A percentile compares a stretch with the other conserved stretches of the same genome.
Evolutionary conservation across 2,888 invertebrate species (phyloP).

Genomic region (Sinohyriopsis cumingii): DNA sequence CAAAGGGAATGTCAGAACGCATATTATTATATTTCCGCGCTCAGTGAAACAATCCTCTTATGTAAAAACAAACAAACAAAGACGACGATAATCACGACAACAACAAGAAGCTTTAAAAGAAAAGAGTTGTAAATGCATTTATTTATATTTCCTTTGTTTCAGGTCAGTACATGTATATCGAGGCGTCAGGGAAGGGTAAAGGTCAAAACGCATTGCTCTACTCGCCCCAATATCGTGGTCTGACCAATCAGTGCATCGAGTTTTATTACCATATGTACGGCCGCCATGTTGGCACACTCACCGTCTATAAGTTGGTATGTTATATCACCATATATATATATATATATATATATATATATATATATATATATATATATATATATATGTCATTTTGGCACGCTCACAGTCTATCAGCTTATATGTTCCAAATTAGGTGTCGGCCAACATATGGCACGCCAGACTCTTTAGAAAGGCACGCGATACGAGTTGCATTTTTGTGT

Average conservation of each 20-base stretch:
- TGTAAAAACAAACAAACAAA: conserved; percentile 1
- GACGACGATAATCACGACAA: too few species aligned
- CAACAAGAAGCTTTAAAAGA: too few species aligned
- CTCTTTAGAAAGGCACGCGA: too few species aligned
- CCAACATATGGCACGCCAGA: too few species aligned
- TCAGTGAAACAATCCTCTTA: not conserved
- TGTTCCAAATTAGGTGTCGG: not conserved
- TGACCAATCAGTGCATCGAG: conserved; percentile 57
- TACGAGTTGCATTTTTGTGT: too few species aligned
- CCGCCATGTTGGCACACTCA: conserved; percentile 52
- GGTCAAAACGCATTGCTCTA: conserved; percentile 58
- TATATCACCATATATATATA: too few species aligned
- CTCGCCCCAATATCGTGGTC: conserved; percentile 60
- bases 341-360: too few species aligned
- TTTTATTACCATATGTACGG: conserved; percentile 65
- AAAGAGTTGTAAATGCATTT: too few species aligned
- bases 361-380: too few species aligned
- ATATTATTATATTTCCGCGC: too few species aligned
- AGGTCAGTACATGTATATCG: conserved; percentile 68
- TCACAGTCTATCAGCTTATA: conserved; percentile 45
- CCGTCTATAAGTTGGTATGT: conserved; percentile 55
- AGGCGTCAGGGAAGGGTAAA: conserved; percentile 54
- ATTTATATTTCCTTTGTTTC: conserved; percentile 15
- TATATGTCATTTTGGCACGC: too few species aligned
- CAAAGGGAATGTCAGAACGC: too few species aligned